Evolutionary conservation across 2,113 vertebrate species (phyloP).

Genomic region (Lucifuga dentata): DNA sequence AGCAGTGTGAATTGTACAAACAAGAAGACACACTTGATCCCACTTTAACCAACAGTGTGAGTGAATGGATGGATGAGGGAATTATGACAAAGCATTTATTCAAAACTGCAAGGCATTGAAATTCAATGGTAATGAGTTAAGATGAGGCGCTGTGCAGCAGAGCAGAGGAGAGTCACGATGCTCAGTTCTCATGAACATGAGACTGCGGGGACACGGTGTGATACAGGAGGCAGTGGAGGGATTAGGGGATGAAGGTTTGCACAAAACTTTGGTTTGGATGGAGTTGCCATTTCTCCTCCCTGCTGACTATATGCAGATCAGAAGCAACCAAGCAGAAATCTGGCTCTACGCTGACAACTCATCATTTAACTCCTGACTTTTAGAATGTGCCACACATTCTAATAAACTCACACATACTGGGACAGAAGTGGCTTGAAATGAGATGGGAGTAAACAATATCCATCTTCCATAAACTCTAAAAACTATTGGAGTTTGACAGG

Average conservation of each 20-base stretch:
- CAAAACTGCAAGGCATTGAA: conserved; percentile 54
- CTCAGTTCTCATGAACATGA: conserved; percentile 38
- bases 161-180: conserved; percentile 40
- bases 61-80: conserved; percentile 28
- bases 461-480: conserved; percentile 37
- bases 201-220: conserved; percentile 27
- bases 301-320: conserved; percentile 66
- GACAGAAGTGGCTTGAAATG: conserved; percentile 37
- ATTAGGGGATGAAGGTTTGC: conserved; percentile 38
- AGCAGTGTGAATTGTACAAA: no score
- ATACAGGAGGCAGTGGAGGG: conserved; percentile 23
- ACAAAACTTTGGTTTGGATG: conserved; percentile 49
- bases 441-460: conserved; percentile 42
- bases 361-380: conserved; percentile 67
- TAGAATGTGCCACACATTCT: conserved; percentile 52
- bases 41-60: conserved; percentile 46
- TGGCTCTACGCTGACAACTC: conserved; percentile 59
- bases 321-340: conserved; percentile 55
- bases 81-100: conserved; percentile 52
- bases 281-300: conserved; percentile 51
- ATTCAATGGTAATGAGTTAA: conserved; percentile 63
- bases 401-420: conserved; percentile 49
- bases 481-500: conserved; percentile 36
- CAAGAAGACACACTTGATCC: conserved; percentile 52
- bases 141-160: conserved; percentile 45